Evolutionary conservation across 2,888 invertebrate species (phyloP), one percentile per base, ranked within the genome.

Genomic region (Nemotelus nigrinus): DNA sequence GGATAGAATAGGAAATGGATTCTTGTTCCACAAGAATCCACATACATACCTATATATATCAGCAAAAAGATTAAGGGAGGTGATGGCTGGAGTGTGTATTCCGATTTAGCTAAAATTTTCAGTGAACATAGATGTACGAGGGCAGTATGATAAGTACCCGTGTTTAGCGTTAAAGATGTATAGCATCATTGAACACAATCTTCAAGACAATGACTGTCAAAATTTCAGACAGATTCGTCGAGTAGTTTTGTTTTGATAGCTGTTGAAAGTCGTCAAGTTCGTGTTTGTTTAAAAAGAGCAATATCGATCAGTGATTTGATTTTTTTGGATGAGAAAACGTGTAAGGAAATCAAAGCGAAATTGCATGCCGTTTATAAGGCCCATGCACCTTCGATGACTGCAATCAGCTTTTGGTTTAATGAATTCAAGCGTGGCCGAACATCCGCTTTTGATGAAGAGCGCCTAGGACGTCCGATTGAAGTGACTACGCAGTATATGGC

Each of bases 191-290:
- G 53, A 53, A 53, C 53, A 10, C 10, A 6, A 53, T 53, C 53
- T 53, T 53, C 10, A 6, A 53, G 10, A 10, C 53, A 6, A 53
- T 53, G 10, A 53, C 53, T 53, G 53, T 53, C 53, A 53, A 53
- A 53, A 53, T 53, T 53, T 53, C 53, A 53, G 53, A 53, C 53
- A 53, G 53, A 6, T 53, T 53, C 6, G 10, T 53, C 53, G 53
- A 10, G 53, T 53, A 53, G 53, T 6, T 53, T 53, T 53, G 53
- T 53, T 53, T 53, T 10, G 53, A 53, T 53, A 7, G 53, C 53
- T 7, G 53, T 53, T 53, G 53, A 53, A 53, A 53, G 53, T 53
- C 53, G 53, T 53, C 53, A 53, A 53, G 53, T 53, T 53, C 53
- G 10, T 53, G 53, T 53, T 53, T 53, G 53, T 53, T 53, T 53